Base-by-base conservation (phyloP, 2,797 vertebrate species). In the Crenichthys baileyi region DNA sequence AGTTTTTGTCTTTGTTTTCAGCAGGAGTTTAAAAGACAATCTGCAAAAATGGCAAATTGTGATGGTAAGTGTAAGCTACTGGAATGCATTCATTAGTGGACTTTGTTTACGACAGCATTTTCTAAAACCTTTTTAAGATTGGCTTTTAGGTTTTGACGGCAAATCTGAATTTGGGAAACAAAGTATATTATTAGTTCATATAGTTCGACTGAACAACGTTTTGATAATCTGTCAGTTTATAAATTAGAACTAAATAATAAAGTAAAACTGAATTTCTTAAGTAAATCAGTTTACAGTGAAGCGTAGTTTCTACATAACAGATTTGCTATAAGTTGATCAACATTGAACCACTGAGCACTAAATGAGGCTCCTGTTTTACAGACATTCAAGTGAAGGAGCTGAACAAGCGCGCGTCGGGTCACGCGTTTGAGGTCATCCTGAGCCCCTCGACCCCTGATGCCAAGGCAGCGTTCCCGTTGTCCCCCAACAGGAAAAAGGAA, bases 381-480 rank as follows among this genome's bases (percentile, higher is more conserved):
- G 98, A 98, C 18, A 96, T 99, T 78, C 96, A 98, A 85, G 97
- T 99, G 78, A 99, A 97, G 92, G 97, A 99, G 90, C 93, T 99
- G 94, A 97, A 97, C 91, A 99, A 97, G 84, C 96, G 98, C 79
- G 95, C 97, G 53, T 99, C 98, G 6, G 98, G 98, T 83, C 98
- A 99, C 75, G 97, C 98, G 0, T 99, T 99, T 90, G 97, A 99
- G 93, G 96, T 99, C 89, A 97, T 99, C 85, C 95, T 99, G 73
- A 97, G 96, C 80, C 97, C 97, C 41, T 90, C 95, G 44, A 96
- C 95, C 6, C 96, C 96, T 79, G 96, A 98, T 20, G 91, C 94
- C 8, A 98, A 96, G 84, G 94, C 93, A 39, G 96, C 97, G 3
- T 97, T 97, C 83, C 96, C 96, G 0, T 91, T 98, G 78, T 97